These are phyloP conservation scores for Phthorimaea operculella DNA, from an alignment of 1,140 invertebrate species.

Conservation along the genomic window DNA sequence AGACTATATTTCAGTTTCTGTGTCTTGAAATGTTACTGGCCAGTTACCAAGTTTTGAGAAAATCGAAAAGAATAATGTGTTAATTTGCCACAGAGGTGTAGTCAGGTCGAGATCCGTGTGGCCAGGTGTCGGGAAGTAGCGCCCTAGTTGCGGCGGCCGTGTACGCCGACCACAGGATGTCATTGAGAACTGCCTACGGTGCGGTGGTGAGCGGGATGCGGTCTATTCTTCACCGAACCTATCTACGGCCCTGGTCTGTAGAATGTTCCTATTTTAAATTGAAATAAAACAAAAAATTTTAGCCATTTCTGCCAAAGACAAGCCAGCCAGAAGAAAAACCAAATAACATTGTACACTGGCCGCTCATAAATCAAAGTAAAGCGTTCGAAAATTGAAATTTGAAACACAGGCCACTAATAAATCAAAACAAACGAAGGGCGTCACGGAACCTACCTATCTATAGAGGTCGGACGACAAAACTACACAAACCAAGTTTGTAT, in stretches of 20 bases:
- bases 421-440: not conserved
- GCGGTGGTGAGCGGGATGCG: not conserved
- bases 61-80: not conserved
- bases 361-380: not conserved
- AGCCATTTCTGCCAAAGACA: too few relatives aligned
- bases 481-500: too few relatives aligned
- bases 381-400: not conserved
- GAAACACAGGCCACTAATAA: not conserved
- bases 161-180: slow-evolving; percentile 26
- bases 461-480: not conserved
- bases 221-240: not conserved
- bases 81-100: slow-evolving; percentile 2
- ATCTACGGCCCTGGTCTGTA: not conserved
- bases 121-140: slow-evolving; percentile 32
- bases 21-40: too few relatives aligned
- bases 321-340: not conserved
- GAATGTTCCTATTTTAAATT: not conserved
- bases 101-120: slow-evolving; percentile 18
- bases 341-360: not conserved
- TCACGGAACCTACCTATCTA: not conserved
- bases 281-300: too few relatives aligned
- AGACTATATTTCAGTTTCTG: too few relatives aligned
- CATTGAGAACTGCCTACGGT: slow-evolving; percentile 8
- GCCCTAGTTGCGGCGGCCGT: slow-evolving; percentile 25
- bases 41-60: too few relatives aligned